Percentiles rank a stretch among this genome's conserved stretches.
Conservation (phyloP, 2,113 vertebrate species). For the Calidris pugnax region DNA sequence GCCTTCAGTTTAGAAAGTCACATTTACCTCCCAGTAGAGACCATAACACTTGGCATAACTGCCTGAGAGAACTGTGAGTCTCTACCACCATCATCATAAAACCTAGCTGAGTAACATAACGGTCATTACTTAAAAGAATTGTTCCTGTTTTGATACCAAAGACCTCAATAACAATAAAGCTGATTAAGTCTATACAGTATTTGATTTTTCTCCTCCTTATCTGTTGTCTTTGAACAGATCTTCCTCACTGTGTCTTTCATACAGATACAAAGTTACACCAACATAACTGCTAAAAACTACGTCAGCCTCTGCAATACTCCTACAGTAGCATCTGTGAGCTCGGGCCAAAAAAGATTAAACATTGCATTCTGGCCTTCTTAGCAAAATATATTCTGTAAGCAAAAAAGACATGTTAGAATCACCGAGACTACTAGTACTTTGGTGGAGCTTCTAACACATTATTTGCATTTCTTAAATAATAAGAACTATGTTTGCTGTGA, state of each 20-base stretch:
- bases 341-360: conserved; percentile 48
- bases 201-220: conserved; percentile 12
- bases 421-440: not conserved
- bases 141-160: not conserved
- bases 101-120: not conserved
- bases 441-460: not conserved
- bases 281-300: conserved; percentile 66
- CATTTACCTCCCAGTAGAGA: not conserved
- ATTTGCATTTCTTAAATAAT: conserved; percentile 11
- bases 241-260: conserved; percentile 35
- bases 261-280: conserved; percentile 53
- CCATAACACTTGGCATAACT: not conserved
- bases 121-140: not conserved
- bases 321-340: conserved; percentile 65
- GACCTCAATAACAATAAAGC: not conserved
- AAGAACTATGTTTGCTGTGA: not conserved
- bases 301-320: conserved; percentile 64
- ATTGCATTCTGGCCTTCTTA: conserved; percentile 14
- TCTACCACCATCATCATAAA: not conserved
- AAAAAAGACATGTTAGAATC: not conserved
- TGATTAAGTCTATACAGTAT: not conserved
- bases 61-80: not conserved
- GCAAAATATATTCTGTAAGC: not conserved
- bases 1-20: not conserved
- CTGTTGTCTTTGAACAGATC: conserved; percentile 11